Evolutionary conservation across 23 tunicate genomes (phyloP).

Genomic region (Phallusia fumigata): DNA sequence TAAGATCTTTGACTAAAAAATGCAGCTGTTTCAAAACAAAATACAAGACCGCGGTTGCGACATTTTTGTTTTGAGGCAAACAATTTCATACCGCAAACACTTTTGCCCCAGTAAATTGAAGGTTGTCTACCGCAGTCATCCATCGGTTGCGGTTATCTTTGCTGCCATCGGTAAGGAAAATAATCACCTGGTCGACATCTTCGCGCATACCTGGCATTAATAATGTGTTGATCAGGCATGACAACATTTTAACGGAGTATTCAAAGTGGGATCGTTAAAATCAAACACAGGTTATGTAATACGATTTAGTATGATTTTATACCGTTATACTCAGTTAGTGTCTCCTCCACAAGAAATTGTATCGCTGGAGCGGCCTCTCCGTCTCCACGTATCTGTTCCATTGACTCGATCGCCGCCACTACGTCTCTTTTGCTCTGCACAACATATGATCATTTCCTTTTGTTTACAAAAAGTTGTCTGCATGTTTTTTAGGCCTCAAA

Average conservation of each 20-base stretch:
- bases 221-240: no score
- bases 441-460: neutral
- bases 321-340: constrained; percentile 29
- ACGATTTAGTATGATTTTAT: neutral
- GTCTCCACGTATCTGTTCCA: constrained; percentile 21
- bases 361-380: constrained; percentile 29
- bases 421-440: constrained; percentile 18
- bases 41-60: no score
- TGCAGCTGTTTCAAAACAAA: no score
- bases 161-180: constrained; percentile 41
- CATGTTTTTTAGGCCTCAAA: no score
- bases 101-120: constrained; percentile 43
- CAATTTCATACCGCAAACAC: constrained; percentile 30
- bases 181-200: constrained; percentile 21
- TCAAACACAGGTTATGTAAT: no score
- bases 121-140: constrained; percentile 16
- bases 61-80: neutral
- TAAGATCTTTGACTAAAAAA: no score
- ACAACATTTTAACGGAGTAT: no score
- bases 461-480: no score
- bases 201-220: constrained; percentile 29
- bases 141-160: neutral
- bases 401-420: constrained; percentile 13
- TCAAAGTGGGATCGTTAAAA: no score
- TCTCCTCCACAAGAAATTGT: constrained; percentile 1